Percentiles rank a stretch among this genome's conserved stretches.
These are phyloP conservation scores for Diabrotica balteata DNA, from an alignment of 2,888 invertebrate species.

Conservation along the genomic window DNA sequence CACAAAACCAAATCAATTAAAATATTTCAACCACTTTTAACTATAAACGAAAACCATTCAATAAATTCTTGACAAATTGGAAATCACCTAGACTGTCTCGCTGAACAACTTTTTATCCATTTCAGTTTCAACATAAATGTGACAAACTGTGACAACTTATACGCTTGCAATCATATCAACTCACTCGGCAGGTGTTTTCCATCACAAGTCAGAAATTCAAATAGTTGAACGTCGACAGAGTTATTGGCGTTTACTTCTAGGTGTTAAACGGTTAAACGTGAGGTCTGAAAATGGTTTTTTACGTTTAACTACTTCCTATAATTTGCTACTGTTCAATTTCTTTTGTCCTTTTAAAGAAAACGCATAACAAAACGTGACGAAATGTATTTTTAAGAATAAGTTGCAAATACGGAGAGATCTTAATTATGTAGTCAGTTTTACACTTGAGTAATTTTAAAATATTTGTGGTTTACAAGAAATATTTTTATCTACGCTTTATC, in stretches of 20 bases:
- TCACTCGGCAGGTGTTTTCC: conserved; percentile 14
- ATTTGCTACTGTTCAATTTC: conserved; percentile 1
- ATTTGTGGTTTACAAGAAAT: too few relatives aligned
- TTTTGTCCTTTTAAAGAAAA: conserved; percentile 4
- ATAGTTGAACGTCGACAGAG: not conserved
- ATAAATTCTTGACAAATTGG: too few relatives aligned
- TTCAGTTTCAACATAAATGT: too few relatives aligned
- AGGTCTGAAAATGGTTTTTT: not conserved
- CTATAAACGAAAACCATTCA: too few relatives aligned
- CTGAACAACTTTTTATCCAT: too few relatives aligned
- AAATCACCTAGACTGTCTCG: too few relatives aligned
- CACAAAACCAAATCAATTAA: too few relatives aligned
- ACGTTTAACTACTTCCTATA: not conserved
- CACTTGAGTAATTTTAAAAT: too few relatives aligned
- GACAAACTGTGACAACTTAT: conserved; percentile 2
- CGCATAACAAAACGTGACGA: not conserved
- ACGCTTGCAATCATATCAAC: conserved; percentile 16
- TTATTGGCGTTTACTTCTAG: conserved; percentile 1
- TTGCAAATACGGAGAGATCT: too few relatives aligned
- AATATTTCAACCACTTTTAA: too few relatives aligned
- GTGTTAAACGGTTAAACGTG: conserved; percentile 2
- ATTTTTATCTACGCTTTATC: too few relatives aligned
- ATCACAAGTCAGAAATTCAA: not conserved
- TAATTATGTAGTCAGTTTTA: too few relatives aligned
- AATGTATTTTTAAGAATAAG: not conserved